phyloP scores from a whole-genome alignment of 2,797 vertebrate genomes.

The Semotilus atromaculatus region DNA sequence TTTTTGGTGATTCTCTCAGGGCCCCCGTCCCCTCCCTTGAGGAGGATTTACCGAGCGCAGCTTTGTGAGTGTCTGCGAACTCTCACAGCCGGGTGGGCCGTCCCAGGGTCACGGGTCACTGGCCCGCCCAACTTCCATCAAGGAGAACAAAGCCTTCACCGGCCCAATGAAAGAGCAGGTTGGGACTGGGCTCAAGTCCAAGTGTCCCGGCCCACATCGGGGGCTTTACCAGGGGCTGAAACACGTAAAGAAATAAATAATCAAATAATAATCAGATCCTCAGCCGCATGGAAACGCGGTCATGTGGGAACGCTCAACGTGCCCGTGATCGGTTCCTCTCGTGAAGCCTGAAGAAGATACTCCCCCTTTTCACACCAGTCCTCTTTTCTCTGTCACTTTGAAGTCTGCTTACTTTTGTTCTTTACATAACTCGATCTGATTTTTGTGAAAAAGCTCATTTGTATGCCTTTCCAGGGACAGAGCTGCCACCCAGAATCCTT shows the following conservation, averaged over 20 bases:
- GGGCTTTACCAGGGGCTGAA: constrained; percentile 49
- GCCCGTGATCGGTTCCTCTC: constrained; percentile 35
- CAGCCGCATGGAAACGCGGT: constrained; percentile 61
- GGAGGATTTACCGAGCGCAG: constrained; percentile 70
- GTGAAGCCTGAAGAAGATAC: constrained; percentile 39
- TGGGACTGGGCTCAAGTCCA: constrained; percentile 77
- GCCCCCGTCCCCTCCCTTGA: constrained; percentile 56
- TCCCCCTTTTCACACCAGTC: constrained; percentile 44
- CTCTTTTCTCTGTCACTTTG: constrained; percentile 73
- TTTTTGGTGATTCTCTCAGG: constrained; percentile 47
- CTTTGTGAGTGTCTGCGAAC: constrained; percentile 61
- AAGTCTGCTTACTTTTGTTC: constrained; percentile 88
- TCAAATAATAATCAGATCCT: constrained; percentile 73
- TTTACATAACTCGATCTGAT: constrained; percentile 83
- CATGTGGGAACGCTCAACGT: constrained; percentile 45
- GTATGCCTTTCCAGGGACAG: constrained; percentile 80
- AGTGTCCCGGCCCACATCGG: constrained; percentile 68
- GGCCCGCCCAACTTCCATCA: constrained; percentile 76
- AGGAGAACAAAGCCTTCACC: constrained; percentile 76
- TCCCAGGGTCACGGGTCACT: constrained; percentile 76
- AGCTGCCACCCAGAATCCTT: constrained; percentile 86
- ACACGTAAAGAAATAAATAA: constrained; percentile 51
- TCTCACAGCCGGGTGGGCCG: constrained; percentile 78
- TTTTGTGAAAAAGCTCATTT: constrained; percentile 83
- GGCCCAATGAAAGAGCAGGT: constrained; percentile 82